Percentiles rank a stretch among this genome's conserved stretches.
These are phyloP conservation scores for Chloroceryle amazona DNA, from an alignment of 2,797 vertebrate genomes.

Conservation along the genomic window DNA sequence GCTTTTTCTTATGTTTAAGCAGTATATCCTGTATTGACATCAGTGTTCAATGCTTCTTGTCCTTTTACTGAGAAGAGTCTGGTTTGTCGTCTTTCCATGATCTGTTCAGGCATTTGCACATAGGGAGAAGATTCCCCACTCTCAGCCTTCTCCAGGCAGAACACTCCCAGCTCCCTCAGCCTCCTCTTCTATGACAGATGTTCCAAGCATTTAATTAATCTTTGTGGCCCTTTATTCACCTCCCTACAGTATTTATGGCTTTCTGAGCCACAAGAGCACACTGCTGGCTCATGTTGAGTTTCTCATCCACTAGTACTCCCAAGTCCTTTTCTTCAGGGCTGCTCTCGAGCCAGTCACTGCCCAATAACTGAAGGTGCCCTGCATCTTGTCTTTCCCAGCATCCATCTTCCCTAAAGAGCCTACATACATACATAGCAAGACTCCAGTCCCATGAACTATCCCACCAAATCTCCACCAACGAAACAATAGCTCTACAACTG, in stretches of 20 bases:
- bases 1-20: no score
- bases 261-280: no score
- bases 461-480: neutral
- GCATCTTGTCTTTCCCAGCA: neutral
- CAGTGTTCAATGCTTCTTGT: neutral
- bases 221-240: neutral
- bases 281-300: no score
- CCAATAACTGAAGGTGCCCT: neutral
- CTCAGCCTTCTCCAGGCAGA: neutral
- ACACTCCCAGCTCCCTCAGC: neutral
- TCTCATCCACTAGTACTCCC: no score
- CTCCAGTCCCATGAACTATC: neutral
- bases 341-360: no score
- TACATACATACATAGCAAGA: neutral
- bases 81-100: neutral
- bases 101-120: neutral
- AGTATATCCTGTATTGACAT: neutral
- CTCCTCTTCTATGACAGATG: no score
- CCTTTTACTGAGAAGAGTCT: neutral
- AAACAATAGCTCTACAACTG: neutral
- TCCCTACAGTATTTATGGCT: neutral
- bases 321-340: no score
- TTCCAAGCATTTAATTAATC: neutral
- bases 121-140: neutral
- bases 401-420: neutral